Percentiles rank a stretch among this genome's conserved stretches.
phyloP scores from a whole-genome alignment of 2,113 vertebrate species.

The Salminus brasiliensis region DNA sequence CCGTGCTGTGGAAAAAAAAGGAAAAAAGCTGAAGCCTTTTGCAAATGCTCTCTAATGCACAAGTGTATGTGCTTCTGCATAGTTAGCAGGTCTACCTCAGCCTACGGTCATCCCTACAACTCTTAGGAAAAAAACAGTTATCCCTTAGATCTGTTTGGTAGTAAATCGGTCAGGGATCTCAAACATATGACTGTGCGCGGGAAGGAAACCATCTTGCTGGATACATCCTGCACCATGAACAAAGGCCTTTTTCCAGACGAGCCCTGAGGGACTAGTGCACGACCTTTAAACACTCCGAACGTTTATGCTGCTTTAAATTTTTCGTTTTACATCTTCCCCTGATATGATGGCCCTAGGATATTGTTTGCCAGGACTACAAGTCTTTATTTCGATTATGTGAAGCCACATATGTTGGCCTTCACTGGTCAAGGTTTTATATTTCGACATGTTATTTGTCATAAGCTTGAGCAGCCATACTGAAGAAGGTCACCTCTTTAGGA shows the following conservation, averaged over 20 bases:
- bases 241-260: conserved; percentile 63
- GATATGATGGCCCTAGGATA: conserved; percentile 65
- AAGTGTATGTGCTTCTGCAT: conserved; percentile 36
- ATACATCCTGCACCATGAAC: conserved; percentile 71
- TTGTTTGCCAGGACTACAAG: conserved; percentile 65
- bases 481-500: conserved; percentile 41
- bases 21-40: conserved; percentile 68
- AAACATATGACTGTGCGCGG: conserved; percentile 33
- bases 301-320: conserved; percentile 73
- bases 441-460: conserved; percentile 63
- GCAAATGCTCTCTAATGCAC: conserved; percentile 59
- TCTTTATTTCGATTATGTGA: conserved; percentile 62
- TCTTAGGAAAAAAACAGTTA: conserved; percentile 23
- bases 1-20: conserved; percentile 63
- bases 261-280: conserved; percentile 63
- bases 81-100: conserved; percentile 47
- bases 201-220: conserved; percentile 70
- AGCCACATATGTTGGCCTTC: conserved; percentile 62
- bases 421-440: conserved; percentile 62
- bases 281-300: conserved; percentile 73
- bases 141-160: conserved; percentile 35
- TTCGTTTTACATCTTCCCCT: conserved; percentile 63
- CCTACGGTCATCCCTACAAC: conserved; percentile 1
- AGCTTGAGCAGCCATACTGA: conserved; percentile 56
- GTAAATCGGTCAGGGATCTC: conserved; percentile 44